phyloP scores from a whole-genome alignment of 2,888 invertebrate genomes.

The Tenthredo distinguenda region DNA sequence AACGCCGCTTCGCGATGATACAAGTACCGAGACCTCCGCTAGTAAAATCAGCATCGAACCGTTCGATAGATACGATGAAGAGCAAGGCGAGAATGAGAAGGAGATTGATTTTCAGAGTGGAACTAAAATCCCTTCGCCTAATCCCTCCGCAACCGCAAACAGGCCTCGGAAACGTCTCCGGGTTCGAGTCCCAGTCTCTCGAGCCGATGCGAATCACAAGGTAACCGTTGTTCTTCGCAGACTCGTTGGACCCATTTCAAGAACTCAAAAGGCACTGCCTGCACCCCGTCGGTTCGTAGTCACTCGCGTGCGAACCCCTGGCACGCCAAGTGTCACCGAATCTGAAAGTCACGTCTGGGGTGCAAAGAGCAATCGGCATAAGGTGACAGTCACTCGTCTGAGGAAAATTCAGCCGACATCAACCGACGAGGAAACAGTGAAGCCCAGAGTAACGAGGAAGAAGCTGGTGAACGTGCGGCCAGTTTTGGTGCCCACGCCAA shows the following conservation, averaged over 20 bases:
- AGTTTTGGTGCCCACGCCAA: slow-evolving; percentile 61
- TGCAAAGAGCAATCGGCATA: slow-evolving; percentile 61
- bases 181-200: slow-evolving; percentile 74
- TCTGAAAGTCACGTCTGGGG: slow-evolving; percentile 26
- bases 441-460: slow-evolving; percentile 70
- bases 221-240: slow-evolving; percentile 73
- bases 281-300: slow-evolving; percentile 71
- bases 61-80: slow-evolving; percentile 21
- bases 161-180: slow-evolving; percentile 72
- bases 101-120: not conserved
- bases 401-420: slow-evolving; percentile 70
- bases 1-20: not conserved
- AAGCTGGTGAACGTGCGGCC: slow-evolving; percentile 73
- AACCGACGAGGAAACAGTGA: slow-evolving; percentile 42
- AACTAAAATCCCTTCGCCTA: slow-evolving; percentile 65
- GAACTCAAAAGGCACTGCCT: slow-evolving; percentile 26
- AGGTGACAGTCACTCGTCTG: slow-evolving; percentile 74
- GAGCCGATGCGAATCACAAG: slow-evolving; percentile 70
- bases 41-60: not conserved
- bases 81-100: not conserved
- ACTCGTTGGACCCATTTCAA: slow-evolving; percentile 66
- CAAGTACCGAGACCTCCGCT: not conserved
- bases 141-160: slow-evolving; percentile 63
- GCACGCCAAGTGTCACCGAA: slow-evolving; percentile 58
- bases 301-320: slow-evolving; percentile 69